Base-by-base conservation (phyloP, 2,113 vertebrate species). In the Cyprinodon tularosa region DNA sequence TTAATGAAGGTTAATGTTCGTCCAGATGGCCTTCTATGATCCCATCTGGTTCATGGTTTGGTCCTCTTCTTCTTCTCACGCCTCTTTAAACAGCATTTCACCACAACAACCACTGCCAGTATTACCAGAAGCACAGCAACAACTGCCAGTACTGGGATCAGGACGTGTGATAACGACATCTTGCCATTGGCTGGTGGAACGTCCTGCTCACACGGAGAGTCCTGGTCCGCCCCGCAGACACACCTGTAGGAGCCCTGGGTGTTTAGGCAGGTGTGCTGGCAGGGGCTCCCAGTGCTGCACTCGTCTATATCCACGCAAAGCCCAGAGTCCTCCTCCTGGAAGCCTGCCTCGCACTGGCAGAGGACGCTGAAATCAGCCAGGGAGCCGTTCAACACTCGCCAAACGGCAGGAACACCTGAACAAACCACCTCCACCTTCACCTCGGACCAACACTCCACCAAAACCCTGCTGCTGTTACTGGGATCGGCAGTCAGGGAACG, bases 71-170 rank as follows among this genome's bases (percentile, higher is more conserved):
- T 78, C 62, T 87, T 80, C 68, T 84, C 81, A 22, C 76, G 20
- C 67, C 78, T 87, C 68, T 47, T 87, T 57, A 90, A 61, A 77
- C 87, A 94, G 59, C 88, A 93, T 67, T 90, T 93, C 53, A 94
- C 81, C 59, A 90, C 80, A 0, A 0, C 57, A 0, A 78, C 13
- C 0, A 79, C 4, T 22, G 73, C 29, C 78, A 84, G 42, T 42
- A 92, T 44, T 10, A 93, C 48, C 57, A 92, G 66, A 62, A 95
- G 79, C 2, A 36, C 82, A 40, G 78, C 85, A 13, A 87, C 68
- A 0, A 83, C 89, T 8, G 91, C 75, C 70, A 93, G 66, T 37
- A 80, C 86, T 1, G 88, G 89, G 7, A 93, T 12, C 60, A 92
- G 59, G 20, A 91, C 45, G 3, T 77, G 70, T 0, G 77, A 68